These are phyloP conservation scores for Sula dactylatra DNA, from an alignment of 2,113 vertebrate species.

Conservation along the genomic window DNA sequence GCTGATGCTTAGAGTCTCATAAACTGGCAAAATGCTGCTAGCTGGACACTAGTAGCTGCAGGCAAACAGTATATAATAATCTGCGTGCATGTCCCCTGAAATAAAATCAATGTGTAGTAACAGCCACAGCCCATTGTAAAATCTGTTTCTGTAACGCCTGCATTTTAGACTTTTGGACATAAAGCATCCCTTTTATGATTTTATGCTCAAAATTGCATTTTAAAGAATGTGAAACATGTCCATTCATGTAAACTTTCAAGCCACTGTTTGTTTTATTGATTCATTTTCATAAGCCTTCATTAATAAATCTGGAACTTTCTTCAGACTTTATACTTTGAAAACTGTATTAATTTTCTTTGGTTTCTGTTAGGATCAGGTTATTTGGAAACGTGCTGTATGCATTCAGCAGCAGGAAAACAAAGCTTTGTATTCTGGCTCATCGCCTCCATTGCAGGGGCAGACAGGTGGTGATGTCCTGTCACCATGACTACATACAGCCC, in stretches of 20 bases:
- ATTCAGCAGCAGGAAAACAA: conserved; percentile 17
- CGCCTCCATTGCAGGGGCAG: conserved; percentile 45
- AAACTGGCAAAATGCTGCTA: neutral
- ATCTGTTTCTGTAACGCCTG: neutral
- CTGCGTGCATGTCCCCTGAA: neutral
- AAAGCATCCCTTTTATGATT: neutral
- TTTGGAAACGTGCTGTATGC: neutral
- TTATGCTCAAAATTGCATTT: neutral
- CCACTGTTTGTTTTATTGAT: neutral
- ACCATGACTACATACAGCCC: conserved; percentile 73
- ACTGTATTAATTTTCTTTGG: neutral
- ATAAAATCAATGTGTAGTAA: neutral
- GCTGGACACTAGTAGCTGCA: neutral
- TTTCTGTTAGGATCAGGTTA: neutral
- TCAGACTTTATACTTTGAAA: neutral
- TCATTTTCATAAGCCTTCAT: neutral
- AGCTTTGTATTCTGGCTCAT: conserved; percentile 19
- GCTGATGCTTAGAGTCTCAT: neutral
- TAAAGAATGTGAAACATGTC: neutral
- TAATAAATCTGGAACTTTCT: neutral
- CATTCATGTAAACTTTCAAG: neutral
- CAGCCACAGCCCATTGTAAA: neutral
- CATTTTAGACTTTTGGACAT: neutral
- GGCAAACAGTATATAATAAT: neutral
- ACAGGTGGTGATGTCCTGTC: conserved; percentile 69